Evolutionary conservation across 2,888 invertebrate genomes (phyloP).

Genomic region (Chaetogeoica ovagalla): DNA sequence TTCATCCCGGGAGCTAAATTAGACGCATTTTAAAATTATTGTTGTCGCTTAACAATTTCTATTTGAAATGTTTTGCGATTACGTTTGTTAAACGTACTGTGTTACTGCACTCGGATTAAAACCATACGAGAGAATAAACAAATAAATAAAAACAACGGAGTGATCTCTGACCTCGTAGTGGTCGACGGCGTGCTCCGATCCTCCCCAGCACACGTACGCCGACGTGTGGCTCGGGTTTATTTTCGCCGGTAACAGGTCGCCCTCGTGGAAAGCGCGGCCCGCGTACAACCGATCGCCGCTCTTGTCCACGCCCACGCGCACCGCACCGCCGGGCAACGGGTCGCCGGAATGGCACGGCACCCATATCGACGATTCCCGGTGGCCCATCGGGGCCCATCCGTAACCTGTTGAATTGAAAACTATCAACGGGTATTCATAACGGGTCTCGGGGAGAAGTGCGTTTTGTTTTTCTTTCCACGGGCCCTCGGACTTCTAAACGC

Average conservation of each 20-base stretch:
- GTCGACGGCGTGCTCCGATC: conserved; percentile 56
- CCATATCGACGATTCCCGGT: conserved; percentile 52
- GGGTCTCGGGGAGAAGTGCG: too few species aligned
- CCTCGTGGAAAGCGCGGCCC: conserved; percentile 64
- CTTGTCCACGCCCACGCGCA: conserved; percentile 69
- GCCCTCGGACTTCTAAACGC: too few species aligned
- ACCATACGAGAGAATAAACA: too few species aligned
- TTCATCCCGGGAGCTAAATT: too few species aligned
- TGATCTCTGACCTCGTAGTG: conserved; percentile 58
- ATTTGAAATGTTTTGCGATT: too few species aligned
- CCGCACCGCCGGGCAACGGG: conserved; percentile 63
- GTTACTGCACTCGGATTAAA: too few species aligned
- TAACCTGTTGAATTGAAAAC: conserved; percentile 28
- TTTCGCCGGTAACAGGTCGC: conserved; percentile 58
- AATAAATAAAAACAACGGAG: too few species aligned
- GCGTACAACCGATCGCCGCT: conserved; percentile 76
- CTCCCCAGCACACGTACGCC: conserved; percentile 57
- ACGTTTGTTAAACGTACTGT: too few species aligned
- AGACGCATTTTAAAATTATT: too few species aligned
- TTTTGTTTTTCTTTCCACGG: too few species aligned
- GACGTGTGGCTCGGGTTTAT: conserved; percentile 57
- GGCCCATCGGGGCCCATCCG: conserved; percentile 47
- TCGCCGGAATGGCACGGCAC: conserved; percentile 58
- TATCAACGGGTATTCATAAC: not conserved
- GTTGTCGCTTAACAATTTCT: too few species aligned